These are phyloP conservation scores for Adelphocoris suturalis DNA, from an alignment of 2,888 invertebrate species.

Conservation along the genomic window DNA sequence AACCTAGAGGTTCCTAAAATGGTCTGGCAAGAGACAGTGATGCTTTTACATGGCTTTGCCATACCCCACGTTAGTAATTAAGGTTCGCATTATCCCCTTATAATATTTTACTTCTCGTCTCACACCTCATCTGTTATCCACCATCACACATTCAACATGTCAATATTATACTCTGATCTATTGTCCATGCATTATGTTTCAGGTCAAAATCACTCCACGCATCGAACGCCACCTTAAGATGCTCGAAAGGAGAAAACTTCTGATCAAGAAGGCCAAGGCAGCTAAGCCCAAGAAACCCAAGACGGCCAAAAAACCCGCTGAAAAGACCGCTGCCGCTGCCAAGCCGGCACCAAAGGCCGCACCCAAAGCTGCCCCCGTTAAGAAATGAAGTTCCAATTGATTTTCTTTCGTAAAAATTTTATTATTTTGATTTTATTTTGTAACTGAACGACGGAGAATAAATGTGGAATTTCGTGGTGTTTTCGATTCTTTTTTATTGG, in stretches of 20 bases:
- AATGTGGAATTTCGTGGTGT: slow-evolving; percentile 43
- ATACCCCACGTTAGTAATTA: too few species aligned
- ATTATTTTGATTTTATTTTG: slow-evolving; percentile 55
- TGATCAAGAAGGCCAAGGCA: slow-evolving; percentile 80
- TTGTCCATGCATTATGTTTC: slow-evolving; percentile 70
- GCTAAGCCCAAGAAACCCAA: slow-evolving; percentile 80
- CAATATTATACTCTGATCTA: too few species aligned
- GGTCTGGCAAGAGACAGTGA: too few species aligned
- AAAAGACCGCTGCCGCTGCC: background rate
- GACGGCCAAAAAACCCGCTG: slow-evolving; percentile 70
- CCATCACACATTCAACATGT: too few species aligned
- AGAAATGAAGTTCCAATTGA: slow-evolving; percentile 50
- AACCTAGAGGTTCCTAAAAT: too few species aligned
- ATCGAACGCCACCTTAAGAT: slow-evolving; percentile 81
- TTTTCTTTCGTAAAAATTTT: slow-evolving; percentile 15
- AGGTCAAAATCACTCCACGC: slow-evolving; percentile 79
- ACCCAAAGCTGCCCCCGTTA: slow-evolving; percentile 23
- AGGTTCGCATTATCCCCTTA: too few species aligned
- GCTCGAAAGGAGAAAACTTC: slow-evolving; percentile 80
- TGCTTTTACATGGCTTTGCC: too few species aligned
- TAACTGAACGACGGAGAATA: slow-evolving; percentile 44
- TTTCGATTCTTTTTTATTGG: background rate
- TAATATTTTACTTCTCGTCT: too few species aligned
- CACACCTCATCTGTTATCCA: too few species aligned
- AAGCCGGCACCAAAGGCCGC: slow-evolving; percentile 38